Evolutionary conservation across 1,140 invertebrate species (phyloP), one percentile per base, ranked within the genome.

Genomic region (Calliphora vicina): DNA sequence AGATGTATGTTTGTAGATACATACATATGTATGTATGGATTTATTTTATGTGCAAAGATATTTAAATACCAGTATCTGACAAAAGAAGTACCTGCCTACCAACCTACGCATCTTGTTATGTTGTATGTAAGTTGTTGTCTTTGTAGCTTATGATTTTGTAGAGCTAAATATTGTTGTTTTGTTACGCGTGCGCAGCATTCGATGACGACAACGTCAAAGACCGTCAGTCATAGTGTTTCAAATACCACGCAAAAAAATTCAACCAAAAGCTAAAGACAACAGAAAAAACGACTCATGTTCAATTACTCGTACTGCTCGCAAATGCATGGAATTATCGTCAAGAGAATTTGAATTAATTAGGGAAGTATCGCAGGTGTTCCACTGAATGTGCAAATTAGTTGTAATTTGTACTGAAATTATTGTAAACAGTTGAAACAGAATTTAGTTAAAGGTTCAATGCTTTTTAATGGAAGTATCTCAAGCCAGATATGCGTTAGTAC

Each of bases 261-360:
- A n/a, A 57, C 50, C 15, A 57, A 57, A 57, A 57, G 45, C 4
- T 1, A 13, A 57, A 57, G n/a, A n/a, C n/a, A n/a, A n/a, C n/a
- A n/a, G n/a, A 25, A 23, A 20, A 67, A 67, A 67, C 61, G 9
- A 67, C n/a, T 67, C 20, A 67, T 67, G n/a, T 67, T 67, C 61
- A 67, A 67, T 67, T 67, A 23, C 10, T 35, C 35, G 6, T 35
- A 35, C 10, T 35, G 35, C 35, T 35, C 35, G 35, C 35, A 8
- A n/a, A 67, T 23, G 25, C 61, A 67, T 67, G 9, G 2, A 67
- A 67, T 67, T 23, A 67, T 23, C 61, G 4, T 23, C 8, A 23
- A 67, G n/a, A 67, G 61, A 67, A 67, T 67, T 67, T 25, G 61
- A 23, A 67, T 67, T 67, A 67, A 67, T 67, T 67, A 67, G n/a